phyloP scores from a whole-genome alignment of 2,797 vertebrate genomes.

The Sebastes kiyomatsui region DNA sequence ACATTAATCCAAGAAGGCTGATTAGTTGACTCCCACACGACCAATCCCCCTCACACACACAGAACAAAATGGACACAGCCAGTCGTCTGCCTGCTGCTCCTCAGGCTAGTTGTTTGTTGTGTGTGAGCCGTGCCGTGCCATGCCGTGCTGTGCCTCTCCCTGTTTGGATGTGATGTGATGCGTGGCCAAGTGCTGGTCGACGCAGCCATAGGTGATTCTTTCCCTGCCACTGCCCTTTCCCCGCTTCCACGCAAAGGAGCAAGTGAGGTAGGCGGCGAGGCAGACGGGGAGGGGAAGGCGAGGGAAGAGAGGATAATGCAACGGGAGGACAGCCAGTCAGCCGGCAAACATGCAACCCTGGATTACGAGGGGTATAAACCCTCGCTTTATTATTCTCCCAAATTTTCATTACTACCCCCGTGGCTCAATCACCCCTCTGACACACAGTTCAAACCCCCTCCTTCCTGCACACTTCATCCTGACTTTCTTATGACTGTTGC shows the following conservation, averaged over 20 bases:
- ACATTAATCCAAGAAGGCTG: neutral
- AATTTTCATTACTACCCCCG: neutral
- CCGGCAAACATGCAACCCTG: constrained; percentile 51
- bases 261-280: constrained; percentile 34
- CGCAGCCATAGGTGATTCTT: constrained; percentile 77
- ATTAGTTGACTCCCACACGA: neutral
- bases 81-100: constrained; percentile 19
- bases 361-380: neutral
- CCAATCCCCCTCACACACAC: neutral
- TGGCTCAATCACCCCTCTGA: neutral
- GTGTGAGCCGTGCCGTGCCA: constrained; percentile 15
- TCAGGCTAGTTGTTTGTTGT: constrained; percentile 50
- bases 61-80: constrained; percentile 3
- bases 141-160: constrained; percentile 43
- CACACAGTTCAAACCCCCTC: neutral
- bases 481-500: constrained; percentile 26
- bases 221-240: constrained; percentile 75
- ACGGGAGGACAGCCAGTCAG: constrained; percentile 27
- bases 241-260: constrained; percentile 60
- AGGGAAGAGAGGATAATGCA: constrained; percentile 34
- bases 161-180: constrained; percentile 65
- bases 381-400: constrained; percentile 14
- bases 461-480: constrained; percentile 15
- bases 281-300: constrained; percentile 30
- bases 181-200: constrained; percentile 52